These are phyloP conservation scores for Rhizoglyphus robini DNA, from an alignment of 1,140 invertebrate genomes.

Conservation along the genomic window DNA sequence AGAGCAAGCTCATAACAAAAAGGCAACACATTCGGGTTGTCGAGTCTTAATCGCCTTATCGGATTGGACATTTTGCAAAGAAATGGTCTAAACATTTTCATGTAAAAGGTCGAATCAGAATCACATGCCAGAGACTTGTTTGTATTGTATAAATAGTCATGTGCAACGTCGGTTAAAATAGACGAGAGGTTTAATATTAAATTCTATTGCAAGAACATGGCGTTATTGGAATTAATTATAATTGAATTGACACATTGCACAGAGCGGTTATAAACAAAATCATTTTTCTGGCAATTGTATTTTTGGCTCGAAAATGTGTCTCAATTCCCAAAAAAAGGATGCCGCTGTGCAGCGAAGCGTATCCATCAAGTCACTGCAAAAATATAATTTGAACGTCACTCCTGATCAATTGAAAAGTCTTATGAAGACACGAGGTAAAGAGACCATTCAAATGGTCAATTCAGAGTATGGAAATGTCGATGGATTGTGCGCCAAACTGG, in stretches of 20 bases:
- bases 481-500: not conserved
- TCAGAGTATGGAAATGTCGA: not conserved
- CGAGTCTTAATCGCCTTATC: not conserved
- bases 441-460: not conserved
- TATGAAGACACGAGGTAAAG: constrained; percentile 2
- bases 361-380: no score
- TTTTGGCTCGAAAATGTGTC: no score
- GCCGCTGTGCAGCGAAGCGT: no score
- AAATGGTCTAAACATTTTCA: not conserved
- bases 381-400: not conserved
- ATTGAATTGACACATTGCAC: no score
- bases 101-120: not conserved
- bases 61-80: constrained; percentile 2
- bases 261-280: no score
- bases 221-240: no score
- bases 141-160: not conserved
- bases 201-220: no score
- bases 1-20: not conserved
- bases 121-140: not conserved
- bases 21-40: not conserved
- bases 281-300: no score
- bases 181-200: no score
- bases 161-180: no score
- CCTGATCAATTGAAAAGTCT: not conserved
- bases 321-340: no score